Base-by-base conservation (phyloP, 2,888 invertebrate species). In the Coenonympha glycerion region DNA sequence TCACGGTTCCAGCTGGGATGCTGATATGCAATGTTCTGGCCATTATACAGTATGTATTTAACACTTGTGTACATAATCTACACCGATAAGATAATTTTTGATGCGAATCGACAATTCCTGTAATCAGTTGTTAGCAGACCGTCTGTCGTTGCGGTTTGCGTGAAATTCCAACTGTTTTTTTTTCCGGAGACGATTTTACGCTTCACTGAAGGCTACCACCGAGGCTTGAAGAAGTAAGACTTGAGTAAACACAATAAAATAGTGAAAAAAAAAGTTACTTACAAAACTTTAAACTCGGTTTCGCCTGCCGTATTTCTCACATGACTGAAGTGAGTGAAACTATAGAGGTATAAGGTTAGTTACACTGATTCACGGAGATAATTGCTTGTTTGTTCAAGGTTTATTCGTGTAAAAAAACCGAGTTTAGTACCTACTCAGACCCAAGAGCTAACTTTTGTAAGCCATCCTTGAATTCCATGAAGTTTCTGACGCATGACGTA, bases 31-130 rank as follows among this genome's bases (percentile, higher is more conserved):
- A 79, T 79, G 70, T 78, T 76, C 69, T 78, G 78, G 60, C 79
- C 80, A 79, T 79, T 77, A 77, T 77, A 78, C 65, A 69, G 68
- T 64, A 73, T 66, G 68, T 69, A 76, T 68, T 70, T 69, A 64
- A 75, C 83, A 82, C 81, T 81, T 83, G 85, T 80, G 76, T 78
- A 84, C 81, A 84, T 80, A 84, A 80, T 85, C 83, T 82, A 66
- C 61, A 57, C 53, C 72, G 86, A 86, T 86, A 86, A 85, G 85
- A 85, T 86, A 80, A 69, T 59, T n/a, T n/a, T 44, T 45, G 33
- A 45, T 45, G 45, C 53, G 52, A 52, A 57, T 50, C 41, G 31
- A 13, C 21, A 57, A 54, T 54, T 61, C n/a, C n/a, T n/a, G n/a
- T n/a, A n/a, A n/a, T 63, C 60, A 65, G 62, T 64, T 57, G 54